phyloP scores from a whole-genome alignment of 2,113 vertebrate species.

The Amia ocellicauda region DNA sequence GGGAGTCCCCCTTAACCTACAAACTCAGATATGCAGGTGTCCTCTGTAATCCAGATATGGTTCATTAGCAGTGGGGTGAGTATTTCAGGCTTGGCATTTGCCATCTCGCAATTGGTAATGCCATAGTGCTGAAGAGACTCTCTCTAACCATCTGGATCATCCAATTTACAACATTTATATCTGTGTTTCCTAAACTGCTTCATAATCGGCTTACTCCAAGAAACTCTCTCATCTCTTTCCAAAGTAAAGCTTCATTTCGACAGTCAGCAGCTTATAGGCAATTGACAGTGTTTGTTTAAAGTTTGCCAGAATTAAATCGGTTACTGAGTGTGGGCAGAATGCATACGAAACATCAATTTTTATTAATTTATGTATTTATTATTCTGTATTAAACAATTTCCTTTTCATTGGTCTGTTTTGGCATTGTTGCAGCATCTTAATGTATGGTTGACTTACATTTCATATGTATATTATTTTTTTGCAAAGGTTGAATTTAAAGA shows the following conservation, averaged over 20 bases:
- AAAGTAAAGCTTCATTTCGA: slow-evolving; percentile 11
- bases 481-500: too few species aligned
- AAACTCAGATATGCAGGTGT: not conserved
- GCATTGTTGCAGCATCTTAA: too few species aligned
- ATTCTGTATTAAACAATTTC: too few species aligned
- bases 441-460: too few species aligned
- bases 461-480: too few species aligned
- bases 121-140: not conserved
- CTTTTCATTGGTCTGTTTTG: too few species aligned
- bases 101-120: not conserved
- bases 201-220: not conserved
- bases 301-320: not conserved
- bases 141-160: not conserved
- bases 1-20: not conserved
- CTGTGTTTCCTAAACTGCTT: not conserved
- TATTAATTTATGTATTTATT: too few species aligned
- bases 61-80: not conserved
- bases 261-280: not conserved
- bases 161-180: not conserved
- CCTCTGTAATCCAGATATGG: not conserved
- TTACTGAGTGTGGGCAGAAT: not conserved
- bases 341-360: not conserved
- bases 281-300: not conserved
- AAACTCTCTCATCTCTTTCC: slow-evolving; percentile 1
- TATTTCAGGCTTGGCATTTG: not conserved